Percentiles rank a stretch among this genome's conserved stretches.
These are phyloP conservation scores for Nemotelus pantherinus DNA, from an alignment of 2,888 invertebrate species.

Conservation along the genomic window DNA sequence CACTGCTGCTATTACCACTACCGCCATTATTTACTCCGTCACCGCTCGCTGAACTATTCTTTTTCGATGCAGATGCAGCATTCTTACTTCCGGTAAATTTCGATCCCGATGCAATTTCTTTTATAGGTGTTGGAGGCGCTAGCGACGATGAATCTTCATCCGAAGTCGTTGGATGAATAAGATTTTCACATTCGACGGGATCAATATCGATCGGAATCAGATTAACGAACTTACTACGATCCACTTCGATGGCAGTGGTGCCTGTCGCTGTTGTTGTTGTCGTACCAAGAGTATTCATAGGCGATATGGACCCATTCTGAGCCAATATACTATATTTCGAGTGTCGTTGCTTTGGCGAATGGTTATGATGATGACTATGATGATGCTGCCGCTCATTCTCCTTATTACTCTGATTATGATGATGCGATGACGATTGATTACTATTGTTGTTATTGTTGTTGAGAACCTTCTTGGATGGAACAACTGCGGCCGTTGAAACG, in stretches of 20 bases:
- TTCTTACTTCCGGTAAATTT: constrained; percentile 3
- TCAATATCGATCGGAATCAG: constrained; percentile 56
- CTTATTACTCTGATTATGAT: constrained; percentile 46
- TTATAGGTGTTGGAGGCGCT: constrained; percentile 39
- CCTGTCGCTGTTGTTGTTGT: background rate
- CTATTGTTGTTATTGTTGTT: constrained; percentile 48
- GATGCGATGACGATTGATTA: constrained; percentile 5
- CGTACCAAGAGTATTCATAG: background rate
- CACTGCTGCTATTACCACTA: constrained; percentile 19
- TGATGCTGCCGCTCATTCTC: constrained; percentile 55
- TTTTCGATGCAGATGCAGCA: background rate
- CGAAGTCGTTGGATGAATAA: constrained; percentile 56
- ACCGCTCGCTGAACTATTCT: constrained; percentile 24
- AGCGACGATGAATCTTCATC: constrained; percentile 55
- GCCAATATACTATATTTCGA: constrained; percentile 49
- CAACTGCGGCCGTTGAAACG: constrained; percentile 2
- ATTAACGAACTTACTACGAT: constrained; percentile 54
- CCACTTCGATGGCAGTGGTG: constrained; percentile 30
- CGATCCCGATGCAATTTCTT: background rate
- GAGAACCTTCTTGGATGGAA: constrained; percentile 45
- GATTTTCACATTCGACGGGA: constrained; percentile 60
- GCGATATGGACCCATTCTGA: constrained; percentile 42
- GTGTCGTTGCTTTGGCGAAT: constrained; percentile 49
- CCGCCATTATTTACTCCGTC: constrained; percentile 11
- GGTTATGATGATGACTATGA: constrained; percentile 51